Base-by-base conservation (phyloP, 2,888 invertebrate genomes). In the Epinotia demarniana region DNA sequence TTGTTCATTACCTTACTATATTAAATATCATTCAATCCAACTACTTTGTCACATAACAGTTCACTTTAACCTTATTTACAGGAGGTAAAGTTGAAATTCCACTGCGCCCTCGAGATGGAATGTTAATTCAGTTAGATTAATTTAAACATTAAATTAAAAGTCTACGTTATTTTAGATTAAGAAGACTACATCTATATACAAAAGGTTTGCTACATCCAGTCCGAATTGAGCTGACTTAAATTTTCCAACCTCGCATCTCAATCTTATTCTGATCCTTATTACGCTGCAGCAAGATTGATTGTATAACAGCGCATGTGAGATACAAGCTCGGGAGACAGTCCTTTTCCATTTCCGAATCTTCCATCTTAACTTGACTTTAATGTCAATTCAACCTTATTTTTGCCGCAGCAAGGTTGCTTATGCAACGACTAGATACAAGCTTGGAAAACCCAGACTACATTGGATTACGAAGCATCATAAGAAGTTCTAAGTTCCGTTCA, bases 41-140 rank as follows among this genome's bases (percentile, higher is more conserved):
- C 58, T 76, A 73, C 60, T 79, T 79, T 81, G 76, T 80, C 81
- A 79, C 85, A 86, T 89, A 88, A 87, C 89, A 88, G 87, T 89
- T 85, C 81, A 80, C 83, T 85, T 83, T 85, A 85, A 89, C 86
- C 85, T 81, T 90, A 89, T 75, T 67, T 75, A 67, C 70, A 71
- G 61, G 71, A 75, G 49, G 63, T 74, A 72, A 67, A 61, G 57
- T 63, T 61, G 75, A 75, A 66, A 75, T 72, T 72, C 75, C 75
- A 73, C 19, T 71, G 53, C 46, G 60, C 67, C 53, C 53, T 55
- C 39, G 53, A 57, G 57, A 60, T 75, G 75, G 75, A 75, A 75
- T 75, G 75, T 75, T 75, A 58, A 66, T 75, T 69, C 13, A 67
- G 60, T 61, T 72, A 19, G 49, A 72, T 67, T 72, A 68, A 9